Evolutionary conservation across 2,797 vertebrate genomes (phyloP), one percentile per base, ranked within the genome.

Genomic region (Tympanoctomys barrerae): DNA sequence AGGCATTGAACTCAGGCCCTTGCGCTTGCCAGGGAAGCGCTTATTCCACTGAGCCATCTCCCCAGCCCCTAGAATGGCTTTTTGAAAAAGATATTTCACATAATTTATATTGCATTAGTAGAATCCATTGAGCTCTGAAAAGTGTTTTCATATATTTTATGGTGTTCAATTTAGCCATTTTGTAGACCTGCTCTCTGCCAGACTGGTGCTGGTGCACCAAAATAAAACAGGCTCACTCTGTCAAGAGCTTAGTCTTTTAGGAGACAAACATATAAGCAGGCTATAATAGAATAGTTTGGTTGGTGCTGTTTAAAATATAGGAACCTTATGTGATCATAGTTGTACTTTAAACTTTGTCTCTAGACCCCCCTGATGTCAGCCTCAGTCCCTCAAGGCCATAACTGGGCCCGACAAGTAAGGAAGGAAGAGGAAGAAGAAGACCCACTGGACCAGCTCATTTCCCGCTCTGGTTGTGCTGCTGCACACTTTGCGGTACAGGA

Each of bases 401-500:
- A 98, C 94, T 98, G 99, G 98, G 98, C 94, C 90, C 98, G 79
- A 0, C 83, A 75, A 21, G 81, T 95, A 49, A 98, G 96, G 59
- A 98, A 96, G 28, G 91, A 92, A 0, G 91, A 94, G 0, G 98
- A 98, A 1, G 99, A 99, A 0, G 99, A 99, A 5, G 99, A 99
- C 92, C 99, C 99, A 0, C 97, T 99, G 86, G 99, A 99, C 0
- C 98, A 95, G 88, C 98, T 99, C 98, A 99, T 99, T 90, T 97
- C 98, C 0, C 98, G 98, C 64, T 99, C 99, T 0, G 99, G 99
- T 79, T 99, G 99, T 61, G 98, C 98, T 2, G 96, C 98, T 31
- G 98, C 98, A 57, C 99, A 99, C 94, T 99, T 99, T 0, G 98
- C 98, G 0, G 98, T 99, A 84, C 99, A 99, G 98, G 99, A 99